Evolutionary conservation across 2,113 vertebrate species (phyloP), one percentile per base, ranked within the genome.

Genomic region (Rhadina sibilatrix): DNA sequence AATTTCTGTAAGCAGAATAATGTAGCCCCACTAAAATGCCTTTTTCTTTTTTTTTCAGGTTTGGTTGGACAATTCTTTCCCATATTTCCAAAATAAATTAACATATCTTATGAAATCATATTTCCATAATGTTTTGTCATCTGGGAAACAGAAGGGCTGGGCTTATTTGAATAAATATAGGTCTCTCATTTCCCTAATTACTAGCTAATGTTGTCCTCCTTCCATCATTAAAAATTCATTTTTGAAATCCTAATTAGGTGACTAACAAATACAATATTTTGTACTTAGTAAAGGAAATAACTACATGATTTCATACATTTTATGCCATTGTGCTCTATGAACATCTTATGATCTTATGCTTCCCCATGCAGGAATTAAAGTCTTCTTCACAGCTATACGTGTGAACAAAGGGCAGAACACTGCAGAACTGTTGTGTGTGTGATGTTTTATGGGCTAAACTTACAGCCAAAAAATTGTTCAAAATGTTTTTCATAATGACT

Each of bases 121-220:
- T 96, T 97, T 97, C 89, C 87, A 90, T 95, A 94, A 72, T 5
- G 3, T 95, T 96, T 54, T 96, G 33, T 85, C 42, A 93, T 78
- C 15, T 88, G 94, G 95, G 69, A 97, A 97, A 89, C 35, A 97
- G 85, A 96, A 96, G 47, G 81, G 56, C 28, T 90, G 75, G 38
- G 68, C 53, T 94, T 96, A 92, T 89, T 89, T 97, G 76, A 96
- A 97, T 95, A 97, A 93, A 95, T 88, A 60, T 33, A 64, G 31
- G 49, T 95, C 96, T 97, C 71, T 96, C 18, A 91, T 95, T 97
- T 97, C 93, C 95, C 85, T 96, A 85, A 96, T 97, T 97, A 80
- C 95, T 96, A 89, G 80, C 23, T 89, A 96, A 95, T 94, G 91
- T 91, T 94, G 40, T 97, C 80, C 17, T 94, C 46, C 33, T 18